Percentiles rank a stretch among this genome's conserved stretches.
Conservation (phyloP, 2,888 invertebrate species). For the Prenolepis imparis region DNA sequence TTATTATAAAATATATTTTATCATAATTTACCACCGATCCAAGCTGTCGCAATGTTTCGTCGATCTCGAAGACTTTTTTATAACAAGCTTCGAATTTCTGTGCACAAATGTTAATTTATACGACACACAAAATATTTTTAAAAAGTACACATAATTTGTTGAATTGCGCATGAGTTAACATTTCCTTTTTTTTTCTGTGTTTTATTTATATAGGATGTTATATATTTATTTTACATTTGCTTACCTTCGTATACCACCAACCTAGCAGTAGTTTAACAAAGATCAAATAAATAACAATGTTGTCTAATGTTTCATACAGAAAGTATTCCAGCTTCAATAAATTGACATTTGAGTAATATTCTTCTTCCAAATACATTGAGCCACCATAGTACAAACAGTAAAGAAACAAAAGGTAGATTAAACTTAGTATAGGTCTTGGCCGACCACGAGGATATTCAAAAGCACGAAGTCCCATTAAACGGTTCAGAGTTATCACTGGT, state of each 20-base stretch:
- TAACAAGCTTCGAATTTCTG: neutral
- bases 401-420: slow-evolving; percentile 18
- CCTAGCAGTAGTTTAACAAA: neutral
- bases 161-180: too few relatives aligned
- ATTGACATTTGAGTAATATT: neutral
- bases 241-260: slow-evolving; percentile 4
- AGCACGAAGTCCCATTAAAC: slow-evolving; percentile 4
- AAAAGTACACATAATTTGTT: too few relatives aligned
- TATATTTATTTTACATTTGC: neutral
- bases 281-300: neutral
- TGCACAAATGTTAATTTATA: neutral
- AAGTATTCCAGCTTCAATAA: slow-evolving; percentile 27
- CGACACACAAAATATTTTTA: neutral
- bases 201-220: too few relatives aligned
- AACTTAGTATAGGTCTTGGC: neutral
- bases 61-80: slow-evolving; percentile 23
- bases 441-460: slow-evolving; percentile 13
- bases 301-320: neutral
- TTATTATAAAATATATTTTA: neutral
- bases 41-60: slow-evolving; percentile 57
- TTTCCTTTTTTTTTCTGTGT: too few relatives aligned
- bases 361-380: neutral
- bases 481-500: neutral
- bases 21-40: slow-evolving; percentile 44
- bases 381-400: neutral